Evolutionary conservation across 2,113 vertebrate species (phyloP).

Genomic region (Passer domesticus): DNA sequence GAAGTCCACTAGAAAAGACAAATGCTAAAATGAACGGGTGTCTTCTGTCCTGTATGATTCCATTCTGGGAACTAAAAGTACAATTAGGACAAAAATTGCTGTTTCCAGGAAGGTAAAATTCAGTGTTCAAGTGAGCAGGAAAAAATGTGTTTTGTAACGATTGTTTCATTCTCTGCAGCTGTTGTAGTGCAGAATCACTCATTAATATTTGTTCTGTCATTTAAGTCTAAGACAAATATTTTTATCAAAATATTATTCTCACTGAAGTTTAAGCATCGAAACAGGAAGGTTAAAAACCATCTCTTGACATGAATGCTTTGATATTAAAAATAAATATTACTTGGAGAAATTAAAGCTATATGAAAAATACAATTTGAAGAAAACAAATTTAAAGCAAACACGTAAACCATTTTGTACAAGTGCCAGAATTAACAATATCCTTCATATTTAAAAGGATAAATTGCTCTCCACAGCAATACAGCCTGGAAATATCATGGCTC

Average conservation of each 20-base stretch:
- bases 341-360: neutral
- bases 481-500: neutral
- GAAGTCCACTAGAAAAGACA: neutral
- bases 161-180: neutral
- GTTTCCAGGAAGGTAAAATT: neutral
- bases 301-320: neutral
- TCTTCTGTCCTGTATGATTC: neutral
- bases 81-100: neutral
- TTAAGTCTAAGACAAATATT: conserved; percentile 14
- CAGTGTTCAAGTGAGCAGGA: neutral
- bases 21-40: neutral
- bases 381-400: neutral
- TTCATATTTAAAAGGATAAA: neutral
- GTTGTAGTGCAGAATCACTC: neutral
- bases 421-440: neutral
- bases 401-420: neutral
- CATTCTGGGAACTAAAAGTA: neutral
- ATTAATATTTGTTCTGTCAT: neutral
- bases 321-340: neutral
- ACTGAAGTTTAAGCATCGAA: neutral
- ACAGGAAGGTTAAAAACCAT: neutral
- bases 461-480: neutral
- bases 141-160: neutral
- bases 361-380: neutral
- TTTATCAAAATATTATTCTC: neutral